A percentile compares a stretch with the other conserved stretches of the same genome.
These are phyloP conservation scores for Ammodytes marinus DNA, from an alignment of 2,113 vertebrate species.

Conservation along the genomic window DNA sequence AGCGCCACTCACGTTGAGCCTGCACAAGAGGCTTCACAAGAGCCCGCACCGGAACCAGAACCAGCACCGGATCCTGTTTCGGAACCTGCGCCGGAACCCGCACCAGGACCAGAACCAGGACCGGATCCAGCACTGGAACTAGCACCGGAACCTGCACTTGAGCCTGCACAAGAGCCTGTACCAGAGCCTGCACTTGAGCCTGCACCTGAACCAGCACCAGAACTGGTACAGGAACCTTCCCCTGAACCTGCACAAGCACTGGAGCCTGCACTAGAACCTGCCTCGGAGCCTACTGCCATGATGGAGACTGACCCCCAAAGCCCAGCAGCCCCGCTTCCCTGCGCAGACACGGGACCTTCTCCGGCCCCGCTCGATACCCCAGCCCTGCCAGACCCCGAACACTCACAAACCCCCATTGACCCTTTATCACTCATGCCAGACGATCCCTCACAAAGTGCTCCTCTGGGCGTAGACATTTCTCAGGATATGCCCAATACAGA, in stretches of 20 bases:
- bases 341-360: constrained; percentile 2
- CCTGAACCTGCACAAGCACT: too few species aligned
- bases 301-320: not conserved
- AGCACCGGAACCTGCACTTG: too few species aligned
- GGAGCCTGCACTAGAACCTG: too few species aligned
- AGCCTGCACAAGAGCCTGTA: too few species aligned
- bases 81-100: too few species aligned
- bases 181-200: too few species aligned
- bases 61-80: too few species aligned
- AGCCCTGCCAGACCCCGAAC: not conserved
- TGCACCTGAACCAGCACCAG: too few species aligned
- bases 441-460: constrained; percentile 29
- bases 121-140: too few species aligned
- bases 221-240: too few species aligned
- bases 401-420: constrained; percentile 40
- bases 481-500: constrained; percentile 20
- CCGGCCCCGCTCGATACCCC: not conserved
- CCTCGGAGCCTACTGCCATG: not conserved
- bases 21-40: not conserved
- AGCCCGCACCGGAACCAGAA: too few species aligned
- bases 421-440: constrained; percentile 4
- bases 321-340: not conserved
- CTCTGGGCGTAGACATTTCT: not conserved
- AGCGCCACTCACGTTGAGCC: rapidly evolving
- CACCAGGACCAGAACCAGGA: too few species aligned